phyloP scores from a whole-genome alignment of 2,888 invertebrate species.

The Steinernema hermaphroditum region DNA sequence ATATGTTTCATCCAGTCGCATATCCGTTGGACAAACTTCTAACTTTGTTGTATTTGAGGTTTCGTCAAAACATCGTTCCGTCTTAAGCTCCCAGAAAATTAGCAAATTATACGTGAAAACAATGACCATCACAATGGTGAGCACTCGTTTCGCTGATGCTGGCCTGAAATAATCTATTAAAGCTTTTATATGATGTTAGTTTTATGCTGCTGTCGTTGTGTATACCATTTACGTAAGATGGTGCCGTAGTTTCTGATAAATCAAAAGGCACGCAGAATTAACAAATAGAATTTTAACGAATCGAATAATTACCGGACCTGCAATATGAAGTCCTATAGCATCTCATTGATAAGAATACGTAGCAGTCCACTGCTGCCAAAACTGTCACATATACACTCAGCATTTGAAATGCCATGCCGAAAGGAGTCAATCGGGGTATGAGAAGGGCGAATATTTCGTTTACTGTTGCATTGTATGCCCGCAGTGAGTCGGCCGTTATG shows the following conservation, averaged over 20 bases:
- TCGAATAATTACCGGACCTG: too few species aligned
- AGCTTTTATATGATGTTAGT: too few species aligned
- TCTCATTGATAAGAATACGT: constrained; percentile 46
- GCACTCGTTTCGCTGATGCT: neutral
- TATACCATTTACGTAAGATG: too few species aligned
- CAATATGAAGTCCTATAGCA: neutral
- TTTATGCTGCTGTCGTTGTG: too few species aligned
- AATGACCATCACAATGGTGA: neutral
- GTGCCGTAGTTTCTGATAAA: too few species aligned
- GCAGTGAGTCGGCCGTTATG: constrained; percentile 57
- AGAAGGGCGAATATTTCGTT: constrained; percentile 60
- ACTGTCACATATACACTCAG: constrained; percentile 60
- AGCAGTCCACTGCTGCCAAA: constrained; percentile 59
- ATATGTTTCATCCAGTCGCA: constrained; percentile 54
- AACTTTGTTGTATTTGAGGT: constrained; percentile 31
- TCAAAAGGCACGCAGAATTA: too few species aligned
- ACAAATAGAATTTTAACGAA: too few species aligned
- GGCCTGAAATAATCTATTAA: constrained; percentile 10
- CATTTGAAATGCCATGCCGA: constrained; percentile 62
- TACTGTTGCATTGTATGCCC: constrained; percentile 53
- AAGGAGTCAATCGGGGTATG: constrained; percentile 57
- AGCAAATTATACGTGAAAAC: constrained; percentile 18
- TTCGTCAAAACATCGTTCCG: constrained; percentile 20
- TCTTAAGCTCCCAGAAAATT: constrained; percentile 19
- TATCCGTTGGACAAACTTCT: constrained; percentile 61